phyloP scores from a whole-genome alignment of 2,113 vertebrate genomes.

The Isichthys henryi region DNA sequence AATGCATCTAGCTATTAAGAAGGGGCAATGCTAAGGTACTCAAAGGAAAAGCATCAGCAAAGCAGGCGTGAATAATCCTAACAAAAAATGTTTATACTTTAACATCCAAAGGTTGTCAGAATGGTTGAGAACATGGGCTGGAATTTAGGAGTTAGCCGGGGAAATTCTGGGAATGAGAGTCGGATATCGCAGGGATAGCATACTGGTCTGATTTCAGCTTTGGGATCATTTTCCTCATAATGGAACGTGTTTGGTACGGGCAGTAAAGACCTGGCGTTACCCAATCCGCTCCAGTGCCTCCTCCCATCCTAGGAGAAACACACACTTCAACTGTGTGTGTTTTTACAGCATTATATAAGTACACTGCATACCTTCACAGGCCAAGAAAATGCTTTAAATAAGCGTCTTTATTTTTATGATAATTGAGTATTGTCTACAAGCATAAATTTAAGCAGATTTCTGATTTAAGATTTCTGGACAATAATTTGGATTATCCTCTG shows the following conservation, averaged over 20 bases:
- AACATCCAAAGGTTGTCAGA: background rate
- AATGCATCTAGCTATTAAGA: background rate
- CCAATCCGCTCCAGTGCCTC: background rate
- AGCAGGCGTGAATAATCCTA: background rate
- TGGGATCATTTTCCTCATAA: background rate
- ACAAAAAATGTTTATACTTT: background rate
- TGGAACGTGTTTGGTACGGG: background rate
- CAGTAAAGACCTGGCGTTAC: background rate
- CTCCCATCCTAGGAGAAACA: background rate
- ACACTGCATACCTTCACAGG: background rate
- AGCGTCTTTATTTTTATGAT: background rate
- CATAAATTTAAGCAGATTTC: background rate
- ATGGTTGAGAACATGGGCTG: background rate
- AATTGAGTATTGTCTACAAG: background rate
- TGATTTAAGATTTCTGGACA: background rate
- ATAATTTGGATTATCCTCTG: background rate
- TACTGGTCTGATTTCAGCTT: background rate
- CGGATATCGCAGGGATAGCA: background rate
- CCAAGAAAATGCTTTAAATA: background rate
- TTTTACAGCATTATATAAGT: background rate
- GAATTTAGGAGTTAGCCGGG: background rate
- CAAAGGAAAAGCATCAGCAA: background rate
- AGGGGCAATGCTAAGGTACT: background rate
- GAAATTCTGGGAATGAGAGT: background rate
- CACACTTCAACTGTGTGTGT: background rate